These are phyloP conservation scores for Blastomussa wellsi DNA, from an alignment of 92 coral and sea anemone genomes.

Conservation along the genomic window DNA sequence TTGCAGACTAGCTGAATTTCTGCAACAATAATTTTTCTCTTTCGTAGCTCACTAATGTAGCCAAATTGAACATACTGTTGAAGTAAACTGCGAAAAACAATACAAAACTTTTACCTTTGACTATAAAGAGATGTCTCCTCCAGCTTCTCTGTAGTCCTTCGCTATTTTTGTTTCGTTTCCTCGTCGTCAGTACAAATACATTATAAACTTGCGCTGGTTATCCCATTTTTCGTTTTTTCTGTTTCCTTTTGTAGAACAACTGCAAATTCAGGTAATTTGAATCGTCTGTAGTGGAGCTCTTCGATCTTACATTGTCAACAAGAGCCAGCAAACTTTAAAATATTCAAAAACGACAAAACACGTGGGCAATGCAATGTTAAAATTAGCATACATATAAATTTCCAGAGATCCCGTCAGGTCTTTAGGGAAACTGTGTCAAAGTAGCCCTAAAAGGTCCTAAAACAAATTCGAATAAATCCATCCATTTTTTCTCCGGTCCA, in stretches of 20 bases:
- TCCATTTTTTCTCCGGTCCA: too few relatives aligned
- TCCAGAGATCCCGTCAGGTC: background rate
- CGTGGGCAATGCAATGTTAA: background rate
- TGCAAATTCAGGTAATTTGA: background rate
- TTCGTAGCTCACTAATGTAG: background rate
- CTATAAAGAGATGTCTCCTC: background rate
- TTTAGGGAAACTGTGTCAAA: too few relatives aligned
- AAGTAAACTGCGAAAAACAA: background rate
- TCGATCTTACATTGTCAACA: background rate
- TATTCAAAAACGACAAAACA: background rate
- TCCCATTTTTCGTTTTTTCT: background rate
- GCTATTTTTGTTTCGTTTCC: too few relatives aligned
- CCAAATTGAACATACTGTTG: background rate
- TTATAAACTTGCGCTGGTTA: too few relatives aligned
- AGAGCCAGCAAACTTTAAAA: background rate
- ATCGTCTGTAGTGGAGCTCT: background rate
- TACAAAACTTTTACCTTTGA: background rate
- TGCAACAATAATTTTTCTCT: too few relatives aligned
- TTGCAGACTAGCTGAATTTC: too few relatives aligned
- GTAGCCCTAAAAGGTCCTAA: too few relatives aligned
- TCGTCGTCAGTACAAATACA: too few relatives aligned
- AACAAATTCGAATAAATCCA: too few relatives aligned
- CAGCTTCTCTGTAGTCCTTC: background rate
- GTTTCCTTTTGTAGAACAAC: background rate
- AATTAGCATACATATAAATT: background rate